A percentile compares a stretch with the other conserved stretches of the same genome.
Evolutionary conservation across 2,113 vertebrate genomes (phyloP).

Genomic region (Leucosticte australis): DNA sequence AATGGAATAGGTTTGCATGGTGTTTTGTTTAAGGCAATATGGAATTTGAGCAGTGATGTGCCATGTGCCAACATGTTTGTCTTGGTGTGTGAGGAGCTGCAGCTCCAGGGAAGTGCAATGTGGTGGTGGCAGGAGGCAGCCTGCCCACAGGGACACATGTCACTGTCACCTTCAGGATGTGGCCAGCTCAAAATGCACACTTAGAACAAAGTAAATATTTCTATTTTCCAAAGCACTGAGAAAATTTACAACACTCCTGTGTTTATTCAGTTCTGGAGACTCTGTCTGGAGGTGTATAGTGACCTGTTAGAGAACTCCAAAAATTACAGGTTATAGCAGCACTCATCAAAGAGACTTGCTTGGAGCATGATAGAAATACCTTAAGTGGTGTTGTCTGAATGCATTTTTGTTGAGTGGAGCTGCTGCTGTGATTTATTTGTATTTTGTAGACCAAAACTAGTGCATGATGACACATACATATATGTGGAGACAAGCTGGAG

Average conservation of each 20-base stretch:
- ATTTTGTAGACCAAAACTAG: neutral
- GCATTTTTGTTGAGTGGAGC: neutral
- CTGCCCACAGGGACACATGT: neutral
- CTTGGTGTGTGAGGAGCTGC: rapidly evolving
- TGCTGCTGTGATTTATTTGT: neutral
- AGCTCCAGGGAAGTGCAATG: rapidly evolving
- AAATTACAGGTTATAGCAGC: neutral
- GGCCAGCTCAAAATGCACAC: rapidly evolving
- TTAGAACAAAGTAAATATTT: neutral
- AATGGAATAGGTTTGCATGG: neutral
- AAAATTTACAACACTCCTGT: rapidly evolving
- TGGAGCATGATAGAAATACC: neutral
- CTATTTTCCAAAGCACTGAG: neutral
- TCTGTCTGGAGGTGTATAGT: neutral
- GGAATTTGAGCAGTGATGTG: neutral
- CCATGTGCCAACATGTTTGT: neutral
- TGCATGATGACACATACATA: neutral
- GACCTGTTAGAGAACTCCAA: neutral
- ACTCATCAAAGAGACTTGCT: neutral
- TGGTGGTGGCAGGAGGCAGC: neutral
- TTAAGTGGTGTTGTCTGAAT: neutral
- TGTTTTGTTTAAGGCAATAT: neutral
- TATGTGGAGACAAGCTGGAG: neutral
- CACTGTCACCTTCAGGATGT: neutral
- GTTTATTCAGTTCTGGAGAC: neutral